Base-by-base conservation (phyloP, 2,113 vertebrate species). In the Riparia riparia region DNA sequence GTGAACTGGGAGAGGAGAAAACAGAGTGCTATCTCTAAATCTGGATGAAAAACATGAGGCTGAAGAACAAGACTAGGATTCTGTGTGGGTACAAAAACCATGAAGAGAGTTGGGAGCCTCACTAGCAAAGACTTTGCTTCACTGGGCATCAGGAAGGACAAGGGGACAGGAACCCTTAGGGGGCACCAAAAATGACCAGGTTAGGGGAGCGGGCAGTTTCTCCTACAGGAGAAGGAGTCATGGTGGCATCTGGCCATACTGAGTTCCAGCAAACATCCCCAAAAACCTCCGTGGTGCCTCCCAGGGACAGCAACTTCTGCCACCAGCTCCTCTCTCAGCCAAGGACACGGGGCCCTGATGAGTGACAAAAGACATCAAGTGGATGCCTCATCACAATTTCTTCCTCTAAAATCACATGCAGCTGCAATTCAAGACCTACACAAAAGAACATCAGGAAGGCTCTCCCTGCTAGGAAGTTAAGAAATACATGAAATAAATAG, bases 221-320 rank as follows among this genome's bases (percentile, higher is more conserved):
- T 82, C 28, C 47, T 37, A 7, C 28, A 54, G 70, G 17, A 64
- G 21, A 6, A 93, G 25, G 61, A 51, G 8, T 16, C 70, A 18
- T 5, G 0, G 1, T 1, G 4, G 41, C 77, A 65, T 29, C 50
- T 69, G 0, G 0, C 12, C 12, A 4, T 7, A 44, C n/a, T 56
- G 26, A 19, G 41, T 29, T 54, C n/a, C 31, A 79, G 61, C 10
- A 73, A 31, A 37, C 22, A 69, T 3, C 34, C 37, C 34, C 0
- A 1, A 63, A 9, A 47, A 1, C 3, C 37, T 39, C 22, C 5
- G 0, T 1, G 0, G 28, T 31, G 34, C 42, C 17, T 45, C n/a
- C 39, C 20, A 20, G 58, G 24, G 32, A 50, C 34, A 19, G 18
- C 14, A 7, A 6, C 53, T 89, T 50, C 51, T 86, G 79, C 71